Evolutionary conservation across 1,140 invertebrate species (phyloP).

Genomic region (Wiebesia pumilae): DNA sequence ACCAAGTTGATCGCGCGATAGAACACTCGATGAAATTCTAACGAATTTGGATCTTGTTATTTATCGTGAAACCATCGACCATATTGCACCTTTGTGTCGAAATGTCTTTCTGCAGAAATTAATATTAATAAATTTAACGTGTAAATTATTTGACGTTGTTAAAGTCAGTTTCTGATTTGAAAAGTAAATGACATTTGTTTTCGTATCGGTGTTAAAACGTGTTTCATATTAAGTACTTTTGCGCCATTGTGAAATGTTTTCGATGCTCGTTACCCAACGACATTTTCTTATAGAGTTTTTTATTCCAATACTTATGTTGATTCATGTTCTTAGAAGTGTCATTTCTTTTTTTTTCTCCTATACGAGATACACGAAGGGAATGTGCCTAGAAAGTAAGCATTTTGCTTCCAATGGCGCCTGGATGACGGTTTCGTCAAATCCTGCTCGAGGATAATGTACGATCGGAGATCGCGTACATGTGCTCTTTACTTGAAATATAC

Average conservation of each 20-base stretch:
- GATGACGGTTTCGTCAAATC: constrained; percentile 31
- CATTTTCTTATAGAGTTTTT: constrained; percentile 4
- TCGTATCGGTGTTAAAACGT: background rate
- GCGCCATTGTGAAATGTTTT: constrained; percentile 9
- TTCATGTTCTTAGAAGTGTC: background rate
- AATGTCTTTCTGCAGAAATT: background rate
- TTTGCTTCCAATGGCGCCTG: background rate
- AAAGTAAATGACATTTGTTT: background rate
- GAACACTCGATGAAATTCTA: background rate
- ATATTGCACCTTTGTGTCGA: background rate
- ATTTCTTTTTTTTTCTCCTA: background rate
- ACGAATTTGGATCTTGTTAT: too few species aligned
- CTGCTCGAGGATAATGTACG: constrained; percentile 19
- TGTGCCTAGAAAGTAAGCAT: constrained; percentile 10
- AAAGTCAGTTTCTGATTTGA: background rate
- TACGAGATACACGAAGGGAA: background rate
- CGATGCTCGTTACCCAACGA: background rate
- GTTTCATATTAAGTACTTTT: background rate
- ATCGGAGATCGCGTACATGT: background rate
- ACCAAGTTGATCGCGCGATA: background rate
- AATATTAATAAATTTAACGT: background rate
- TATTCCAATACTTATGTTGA: background rate
- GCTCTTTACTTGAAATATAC: background rate
- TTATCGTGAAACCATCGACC: too few species aligned
- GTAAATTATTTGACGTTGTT: background rate